Conservation (phyloP, 2,113 vertebrate species). For the Malurus elegans region DNA sequence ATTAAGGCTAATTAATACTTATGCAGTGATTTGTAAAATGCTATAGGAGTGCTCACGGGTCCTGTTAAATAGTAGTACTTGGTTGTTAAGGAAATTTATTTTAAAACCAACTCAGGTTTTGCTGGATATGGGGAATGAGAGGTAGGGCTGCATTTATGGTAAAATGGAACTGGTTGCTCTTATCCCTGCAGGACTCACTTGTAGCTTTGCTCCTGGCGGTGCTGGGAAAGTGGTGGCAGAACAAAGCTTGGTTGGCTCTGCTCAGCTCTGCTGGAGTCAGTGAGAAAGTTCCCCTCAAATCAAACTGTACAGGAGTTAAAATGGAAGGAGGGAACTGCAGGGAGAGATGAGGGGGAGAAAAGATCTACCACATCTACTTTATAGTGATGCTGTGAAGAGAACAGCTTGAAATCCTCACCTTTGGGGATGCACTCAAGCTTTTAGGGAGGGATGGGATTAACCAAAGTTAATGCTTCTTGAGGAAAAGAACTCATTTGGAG, state of each 20-base stretch:
- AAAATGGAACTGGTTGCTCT: background rate
- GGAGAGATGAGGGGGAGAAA: background rate
- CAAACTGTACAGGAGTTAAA: background rate
- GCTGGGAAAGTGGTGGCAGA: background rate
- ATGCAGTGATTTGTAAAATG: slow-evolving; percentile 25
- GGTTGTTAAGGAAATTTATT: slow-evolving; percentile 23
- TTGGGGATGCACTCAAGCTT: background rate
- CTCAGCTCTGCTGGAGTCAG: background rate
- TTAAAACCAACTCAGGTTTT: slow-evolving; percentile 2
- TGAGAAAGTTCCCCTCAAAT: background rate
- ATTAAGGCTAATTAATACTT: slow-evolving; percentile 65
- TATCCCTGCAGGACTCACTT: background rate
- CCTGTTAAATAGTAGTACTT: slow-evolving; percentile 47
- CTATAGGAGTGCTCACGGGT: slow-evolving; percentile 24
- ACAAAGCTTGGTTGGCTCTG: background rate
- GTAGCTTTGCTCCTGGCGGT: background rate
- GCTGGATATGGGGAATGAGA: background rate
- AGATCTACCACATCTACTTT: background rate
- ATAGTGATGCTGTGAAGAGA: background rate
- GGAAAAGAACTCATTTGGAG: background rate
- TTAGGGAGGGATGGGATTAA: background rate
- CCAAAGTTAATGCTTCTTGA: background rate
- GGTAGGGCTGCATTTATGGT: background rate
- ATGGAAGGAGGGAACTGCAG: background rate
- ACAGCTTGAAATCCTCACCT: background rate